These are phyloP conservation scores for Thinocorus orbignyianus DNA, from an alignment of 2,113 vertebrate species.

Conservation along the genomic window DNA sequence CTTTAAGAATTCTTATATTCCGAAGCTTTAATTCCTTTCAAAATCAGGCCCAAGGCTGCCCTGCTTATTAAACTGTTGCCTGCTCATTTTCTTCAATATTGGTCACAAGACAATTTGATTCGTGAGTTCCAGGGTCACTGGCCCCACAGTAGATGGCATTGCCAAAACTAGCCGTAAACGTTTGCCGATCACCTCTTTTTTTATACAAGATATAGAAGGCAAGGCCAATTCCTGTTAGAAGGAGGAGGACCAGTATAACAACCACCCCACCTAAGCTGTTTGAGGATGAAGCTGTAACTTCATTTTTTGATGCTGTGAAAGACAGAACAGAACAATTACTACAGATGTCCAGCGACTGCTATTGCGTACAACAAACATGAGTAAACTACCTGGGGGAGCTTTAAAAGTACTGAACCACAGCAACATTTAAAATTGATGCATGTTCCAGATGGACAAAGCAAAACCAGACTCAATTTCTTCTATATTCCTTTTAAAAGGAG, in stretches of 20 bases:
- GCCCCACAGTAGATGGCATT: constrained; percentile 85
- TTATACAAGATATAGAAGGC: constrained; percentile 81
- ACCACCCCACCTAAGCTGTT: constrained; percentile 72
- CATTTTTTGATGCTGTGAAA: constrained; percentile 41
- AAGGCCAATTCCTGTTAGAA: constrained; percentile 73
- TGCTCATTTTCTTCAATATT: constrained; percentile 94
- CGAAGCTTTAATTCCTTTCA: background rate
- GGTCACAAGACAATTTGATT: constrained; percentile 85
- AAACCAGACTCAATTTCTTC: background rate
- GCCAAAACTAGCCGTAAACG: constrained; percentile 79
- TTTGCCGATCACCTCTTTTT: constrained; percentile 63
- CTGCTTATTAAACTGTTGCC: constrained; percentile 53
- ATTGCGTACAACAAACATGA: background rate
- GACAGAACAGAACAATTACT: background rate
- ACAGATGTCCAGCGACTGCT: background rate
- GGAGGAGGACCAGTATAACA: constrained; percentile 78
- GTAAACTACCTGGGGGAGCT: background rate
- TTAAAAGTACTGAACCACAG: background rate
- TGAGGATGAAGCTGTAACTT: background rate
- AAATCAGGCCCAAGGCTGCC: background rate
- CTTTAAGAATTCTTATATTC: constrained; percentile 7
- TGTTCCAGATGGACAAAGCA: background rate
- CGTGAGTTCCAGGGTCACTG: constrained; percentile 64
- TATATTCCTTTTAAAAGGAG: background rate
- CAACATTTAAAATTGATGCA: background rate